Evolutionary conservation across 2,797 vertebrate species (phyloP).

Genomic region (Sebastes alutus): DNA sequence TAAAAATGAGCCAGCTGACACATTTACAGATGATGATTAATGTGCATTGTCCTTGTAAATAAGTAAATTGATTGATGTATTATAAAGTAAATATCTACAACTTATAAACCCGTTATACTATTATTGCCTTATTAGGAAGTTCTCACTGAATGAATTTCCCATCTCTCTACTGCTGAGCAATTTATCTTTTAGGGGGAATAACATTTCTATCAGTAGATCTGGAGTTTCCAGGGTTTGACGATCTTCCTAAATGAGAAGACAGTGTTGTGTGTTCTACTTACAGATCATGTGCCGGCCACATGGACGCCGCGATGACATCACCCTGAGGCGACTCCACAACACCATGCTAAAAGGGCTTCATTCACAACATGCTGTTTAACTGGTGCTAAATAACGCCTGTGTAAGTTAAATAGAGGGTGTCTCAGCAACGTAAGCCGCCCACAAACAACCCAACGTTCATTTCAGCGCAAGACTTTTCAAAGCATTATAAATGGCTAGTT

Average conservation of each 20-base stretch:
- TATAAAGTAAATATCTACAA: background rate
- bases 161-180: background rate
- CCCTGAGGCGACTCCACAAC: conserved; percentile 49
- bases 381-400: conserved; percentile 63
- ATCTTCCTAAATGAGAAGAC: conserved; percentile 67
- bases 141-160: conserved; percentile 3
- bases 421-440: conserved; percentile 35
- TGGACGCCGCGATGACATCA: conserved; percentile 75
- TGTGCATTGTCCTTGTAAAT: background rate
- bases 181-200: conserved; percentile 29
- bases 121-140: background rate
- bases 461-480: conserved; percentile 27
- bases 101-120: background rate
- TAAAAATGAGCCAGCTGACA: background rate
- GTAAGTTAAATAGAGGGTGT: conserved; percentile 72
- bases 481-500: conserved; percentile 15
- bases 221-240: conserved; percentile 65
- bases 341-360: conserved; percentile 61
- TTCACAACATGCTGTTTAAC: conserved; percentile 75
- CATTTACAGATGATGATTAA: background rate
- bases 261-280: conserved; percentile 62
- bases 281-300: conserved; percentile 79
- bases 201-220: background rate
- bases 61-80: background rate
- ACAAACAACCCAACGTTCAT: conserved; percentile 45